These are phyloP conservation scores for Platycnemis pennipes DNA, from an alignment of 2,888 invertebrate species.

Conservation along the genomic window DNA sequence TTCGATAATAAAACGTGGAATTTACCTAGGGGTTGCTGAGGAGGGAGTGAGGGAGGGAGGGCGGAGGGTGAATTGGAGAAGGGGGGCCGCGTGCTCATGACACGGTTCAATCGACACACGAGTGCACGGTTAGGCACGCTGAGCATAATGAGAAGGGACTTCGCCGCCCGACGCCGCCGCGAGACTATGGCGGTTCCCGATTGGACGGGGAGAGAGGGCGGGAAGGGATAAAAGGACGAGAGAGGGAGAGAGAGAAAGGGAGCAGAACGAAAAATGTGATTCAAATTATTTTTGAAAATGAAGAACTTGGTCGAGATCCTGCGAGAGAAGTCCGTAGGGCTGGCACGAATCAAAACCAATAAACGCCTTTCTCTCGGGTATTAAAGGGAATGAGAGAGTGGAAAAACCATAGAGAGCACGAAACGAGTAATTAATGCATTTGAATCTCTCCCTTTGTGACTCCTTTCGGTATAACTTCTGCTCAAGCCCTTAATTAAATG, in stretches of 20 bases:
- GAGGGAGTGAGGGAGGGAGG: not conserved
- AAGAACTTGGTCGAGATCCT: not conserved
- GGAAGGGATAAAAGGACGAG: not conserved
- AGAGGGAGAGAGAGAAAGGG: not conserved
- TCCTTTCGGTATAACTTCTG: not conserved
- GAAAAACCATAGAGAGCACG: not conserved
- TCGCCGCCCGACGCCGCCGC: not conserved
- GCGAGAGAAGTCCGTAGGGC: not conserved
- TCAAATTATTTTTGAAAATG: not conserved
- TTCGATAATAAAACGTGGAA: not conserved
- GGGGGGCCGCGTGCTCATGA: constrained; percentile 25
- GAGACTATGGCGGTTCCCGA: not conserved
- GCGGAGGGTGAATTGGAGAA: not conserved
- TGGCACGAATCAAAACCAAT: constrained; percentile 52
- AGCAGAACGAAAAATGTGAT: constrained; percentile 8
- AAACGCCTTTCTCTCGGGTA: constrained; percentile 47
- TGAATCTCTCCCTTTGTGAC: not conserved
- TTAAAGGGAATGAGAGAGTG: not conserved
- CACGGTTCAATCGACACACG: constrained; percentile 53
- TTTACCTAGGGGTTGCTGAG: not conserved
- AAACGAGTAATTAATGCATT: constrained; percentile 26
- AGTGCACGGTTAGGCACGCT: constrained; percentile 49
- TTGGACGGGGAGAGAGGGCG: not conserved
- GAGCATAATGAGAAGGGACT: constrained; percentile 45
- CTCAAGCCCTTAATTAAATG: not conserved